These are phyloP conservation scores for Drosophila conformis DNA, from an alignment of 2,888 invertebrate species.

Conservation along the genomic window DNA sequence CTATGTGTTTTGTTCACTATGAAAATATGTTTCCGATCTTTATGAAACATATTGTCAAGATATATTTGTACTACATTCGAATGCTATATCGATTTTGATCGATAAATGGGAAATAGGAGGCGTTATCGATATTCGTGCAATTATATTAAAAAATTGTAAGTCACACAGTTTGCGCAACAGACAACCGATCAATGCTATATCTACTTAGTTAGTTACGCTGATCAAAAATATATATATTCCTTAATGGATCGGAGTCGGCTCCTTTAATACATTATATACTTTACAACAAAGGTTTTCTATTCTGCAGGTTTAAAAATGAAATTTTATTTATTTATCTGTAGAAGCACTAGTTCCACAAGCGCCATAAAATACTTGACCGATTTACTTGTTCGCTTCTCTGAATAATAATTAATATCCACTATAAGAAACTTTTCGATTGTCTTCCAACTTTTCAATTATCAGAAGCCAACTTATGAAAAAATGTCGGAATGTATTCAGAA, in stretches of 20 bases:
- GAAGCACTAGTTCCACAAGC: neutral
- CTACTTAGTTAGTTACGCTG: too few relatives aligned
- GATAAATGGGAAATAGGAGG: rapidly evolving
- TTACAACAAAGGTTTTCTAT: too few relatives aligned
- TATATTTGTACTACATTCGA: neutral
- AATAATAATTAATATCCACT: neutral
- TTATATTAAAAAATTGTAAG: neutral
- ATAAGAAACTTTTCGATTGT: neutral
- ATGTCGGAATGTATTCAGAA: neutral
- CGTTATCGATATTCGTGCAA: neutral
- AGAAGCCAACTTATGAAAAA: too few relatives aligned
- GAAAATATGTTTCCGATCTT: neutral
- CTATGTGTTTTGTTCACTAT: neutral
- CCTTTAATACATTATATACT: too few relatives aligned
- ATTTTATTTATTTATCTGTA: neutral
- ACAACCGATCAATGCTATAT: too few relatives aligned
- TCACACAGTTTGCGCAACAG: neutral
- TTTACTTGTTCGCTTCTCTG: neutral
- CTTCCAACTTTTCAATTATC: neutral
- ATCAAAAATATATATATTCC: too few relatives aligned
- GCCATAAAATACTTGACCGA: neutral
- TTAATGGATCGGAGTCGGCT: too few relatives aligned
- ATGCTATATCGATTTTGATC: neutral
- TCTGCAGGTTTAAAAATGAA: too few relatives aligned
- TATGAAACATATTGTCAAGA: neutral